Percentiles rank a stretch among this genome's conserved stretches.
These are phyloP conservation scores for Candidula unifasciata DNA, from an alignment of 2,888 invertebrate genomes.

Conservation along the genomic window DNA sequence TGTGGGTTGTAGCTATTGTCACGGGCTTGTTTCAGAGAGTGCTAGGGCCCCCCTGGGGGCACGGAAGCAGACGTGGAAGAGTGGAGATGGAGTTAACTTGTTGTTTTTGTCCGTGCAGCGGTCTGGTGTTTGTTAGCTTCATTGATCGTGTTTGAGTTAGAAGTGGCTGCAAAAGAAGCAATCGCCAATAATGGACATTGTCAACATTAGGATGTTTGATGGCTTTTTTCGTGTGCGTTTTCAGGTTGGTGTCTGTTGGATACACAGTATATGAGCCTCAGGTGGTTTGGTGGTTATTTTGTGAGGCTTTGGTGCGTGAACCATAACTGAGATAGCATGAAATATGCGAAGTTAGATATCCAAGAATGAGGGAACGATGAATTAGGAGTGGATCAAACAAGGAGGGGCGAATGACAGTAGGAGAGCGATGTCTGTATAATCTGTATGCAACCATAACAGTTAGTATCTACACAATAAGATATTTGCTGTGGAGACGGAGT, in stretches of 20 bases:
- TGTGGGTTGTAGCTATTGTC: neutral
- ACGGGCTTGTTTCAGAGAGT: neutral
- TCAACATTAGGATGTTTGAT: neutral
- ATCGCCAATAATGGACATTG: neutral
- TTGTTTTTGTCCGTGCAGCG: neutral
- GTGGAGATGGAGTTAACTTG: slow-evolving; percentile 16
- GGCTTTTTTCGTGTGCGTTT: neutral
- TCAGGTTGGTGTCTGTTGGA: neutral
- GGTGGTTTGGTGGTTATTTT: no score
- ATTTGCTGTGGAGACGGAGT: no score
- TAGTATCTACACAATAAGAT: no score
- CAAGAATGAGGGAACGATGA: no score
- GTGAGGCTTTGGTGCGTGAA: no score
- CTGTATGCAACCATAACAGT: no score
- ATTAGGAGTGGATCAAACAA: no score
- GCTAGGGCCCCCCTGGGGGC: neutral
- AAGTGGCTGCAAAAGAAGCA: neutral
- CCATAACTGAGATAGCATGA: no score
- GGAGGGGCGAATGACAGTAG: no score
- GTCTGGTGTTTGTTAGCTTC: neutral
- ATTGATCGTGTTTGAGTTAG: neutral
- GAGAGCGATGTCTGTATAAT: no score
- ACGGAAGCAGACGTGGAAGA: neutral
- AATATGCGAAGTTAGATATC: no score
- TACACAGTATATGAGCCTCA: neutral